Percentiles rank a stretch among this genome's conserved stretches.
These are phyloP conservation scores for Syngnathus rostellatus DNA, from an alignment of 2,797 vertebrate species.

Conservation along the genomic window DNA sequence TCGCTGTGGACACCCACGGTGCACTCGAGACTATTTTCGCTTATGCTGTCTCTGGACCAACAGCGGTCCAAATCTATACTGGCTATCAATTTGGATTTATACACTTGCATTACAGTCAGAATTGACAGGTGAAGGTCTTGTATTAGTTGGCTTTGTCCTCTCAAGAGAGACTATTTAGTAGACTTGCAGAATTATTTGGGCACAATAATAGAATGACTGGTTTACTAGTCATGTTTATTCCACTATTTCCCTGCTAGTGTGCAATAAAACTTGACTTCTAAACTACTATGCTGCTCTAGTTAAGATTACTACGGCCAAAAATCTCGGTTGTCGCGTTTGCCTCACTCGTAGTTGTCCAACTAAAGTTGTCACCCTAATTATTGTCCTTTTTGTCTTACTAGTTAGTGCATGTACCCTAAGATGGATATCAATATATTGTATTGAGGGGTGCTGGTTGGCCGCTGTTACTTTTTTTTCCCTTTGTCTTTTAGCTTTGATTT, in stretches of 20 bases:
- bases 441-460: too few relatives aligned
- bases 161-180: not conserved
- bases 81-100: not conserved
- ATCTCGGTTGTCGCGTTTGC: too few relatives aligned
- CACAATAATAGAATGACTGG: not conserved
- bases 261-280: not conserved
- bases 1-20: constrained; percentile 3
- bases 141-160: not conserved
- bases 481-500: too few relatives aligned
- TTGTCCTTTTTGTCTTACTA: too few relatives aligned
- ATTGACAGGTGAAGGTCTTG: not conserved
- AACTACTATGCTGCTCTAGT: not conserved
- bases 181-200: not conserved
- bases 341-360: too few relatives aligned
- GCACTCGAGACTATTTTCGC: not conserved
- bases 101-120: not conserved
- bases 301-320: not conserved
- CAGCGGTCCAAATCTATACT: not conserved
- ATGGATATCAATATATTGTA: too few relatives aligned
- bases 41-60: not conserved
- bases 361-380: too few relatives aligned
- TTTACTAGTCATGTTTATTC: too few relatives aligned
- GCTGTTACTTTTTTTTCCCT: too few relatives aligned
- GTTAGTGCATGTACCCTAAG: too few relatives aligned
- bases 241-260: not conserved